These are phyloP conservation scores for Drosophila miranda DNA, from an alignment of 1,140 invertebrate species.

Conservation along the genomic window DNA sequence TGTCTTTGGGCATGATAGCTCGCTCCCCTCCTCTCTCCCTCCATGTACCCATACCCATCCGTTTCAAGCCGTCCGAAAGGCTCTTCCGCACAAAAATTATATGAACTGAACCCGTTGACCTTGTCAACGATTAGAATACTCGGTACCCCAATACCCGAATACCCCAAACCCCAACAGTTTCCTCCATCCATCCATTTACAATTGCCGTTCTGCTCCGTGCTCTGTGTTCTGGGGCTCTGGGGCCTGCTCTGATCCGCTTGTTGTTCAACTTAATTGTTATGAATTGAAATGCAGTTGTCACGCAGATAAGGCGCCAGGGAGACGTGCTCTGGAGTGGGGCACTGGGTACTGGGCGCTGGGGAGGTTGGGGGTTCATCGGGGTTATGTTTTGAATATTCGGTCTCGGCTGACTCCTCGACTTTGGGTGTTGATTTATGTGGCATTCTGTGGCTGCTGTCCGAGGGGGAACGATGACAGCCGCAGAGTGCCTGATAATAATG, in stretches of 20 bases:
- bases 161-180: slow-evolving; percentile 1
- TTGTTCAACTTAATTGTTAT: slow-evolving; percentile 73
- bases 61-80: no score
- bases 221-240: no score
- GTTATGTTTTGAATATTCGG: slow-evolving; percentile 11
- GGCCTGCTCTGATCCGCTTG: slow-evolving; percentile 8
- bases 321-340: neutral
- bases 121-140: slow-evolving; percentile 34
- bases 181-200: neutral
- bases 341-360: neutral
- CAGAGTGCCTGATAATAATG: no score
- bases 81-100: slow-evolving; percentile 4
- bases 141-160: neutral
- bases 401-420: slow-evolving; percentile 26
- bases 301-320: slow-evolving; percentile 42
- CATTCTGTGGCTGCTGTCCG: neutral
- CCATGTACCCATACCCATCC: no score
- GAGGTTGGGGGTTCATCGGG: slow-evolving; percentile 33
- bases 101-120: slow-evolving; percentile 35
- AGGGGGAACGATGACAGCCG: no score
- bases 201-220: no score
- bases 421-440: slow-evolving; percentile 68
- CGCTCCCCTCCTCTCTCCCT: no score
- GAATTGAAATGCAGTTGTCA: slow-evolving; percentile 74
- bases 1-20: no score